Evolutionary conservation across 2,888 invertebrate species (phyloP), one percentile per base, ranked within the genome.

Genomic region (Netelia melanura): DNA sequence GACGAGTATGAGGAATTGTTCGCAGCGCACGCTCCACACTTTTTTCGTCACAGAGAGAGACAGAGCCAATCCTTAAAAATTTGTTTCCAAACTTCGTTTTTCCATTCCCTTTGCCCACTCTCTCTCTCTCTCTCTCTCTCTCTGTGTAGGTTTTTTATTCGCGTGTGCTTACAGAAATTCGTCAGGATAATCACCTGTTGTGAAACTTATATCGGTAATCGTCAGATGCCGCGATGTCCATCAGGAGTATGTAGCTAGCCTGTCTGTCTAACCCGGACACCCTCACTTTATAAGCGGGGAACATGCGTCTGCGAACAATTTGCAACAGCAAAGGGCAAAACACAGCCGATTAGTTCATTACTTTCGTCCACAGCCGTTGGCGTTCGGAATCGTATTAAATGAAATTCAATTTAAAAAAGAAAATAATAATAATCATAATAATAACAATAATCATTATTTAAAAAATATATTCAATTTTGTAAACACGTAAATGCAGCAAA

Each of bases 141-240:
- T 17, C 14, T n/a, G 67, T 61, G 52, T 56, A 14, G 48, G 3
- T 43, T 62, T 72, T 78, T 56, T 68, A 77, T 65, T 62, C 58
- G 56, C 61, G 77, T 80, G 68, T 65, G 67, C 83, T 79, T 83
- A 84, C 52, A 82, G 71, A 71, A 81, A 80, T 85, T 79, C 77
- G 80, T 83, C 87, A 88, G 87, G 88, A 87, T 90, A 90, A 91
- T 95, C 96, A 97, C 97, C 97, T 97, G 97, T 97, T 97, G 95
- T 97, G 97, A 96, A 97, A 97, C 96, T 97, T 97, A 96, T 97
- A 97, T 96, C 97, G 96, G 96, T 98, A 98, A 96, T 98, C 98
- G 95, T 98, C 98, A 92, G 98, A 98, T 93, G 98, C 98, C 94
- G 98, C 98, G 95, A 98, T 98, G 97, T 98, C 98, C 98, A 98